These are phyloP conservation scores for Asobara japonica DNA, from an alignment of 1,140 invertebrate genomes.

Conservation along the genomic window DNA sequence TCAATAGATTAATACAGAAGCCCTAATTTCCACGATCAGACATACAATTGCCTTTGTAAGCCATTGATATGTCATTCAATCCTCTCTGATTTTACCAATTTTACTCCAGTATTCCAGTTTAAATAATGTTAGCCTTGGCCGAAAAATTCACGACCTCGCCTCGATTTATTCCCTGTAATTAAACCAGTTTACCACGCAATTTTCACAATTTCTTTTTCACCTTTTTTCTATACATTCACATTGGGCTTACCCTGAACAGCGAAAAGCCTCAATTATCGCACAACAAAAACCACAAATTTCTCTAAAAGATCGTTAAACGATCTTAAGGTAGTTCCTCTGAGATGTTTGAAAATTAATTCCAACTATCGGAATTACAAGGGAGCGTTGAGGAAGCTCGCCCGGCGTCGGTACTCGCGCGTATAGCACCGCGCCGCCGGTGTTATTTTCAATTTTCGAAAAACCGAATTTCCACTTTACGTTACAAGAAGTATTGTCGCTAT, in stretches of 20 bases:
- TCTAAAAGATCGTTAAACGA: background rate
- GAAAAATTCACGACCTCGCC: conserved; percentile 38
- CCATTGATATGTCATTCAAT: background rate
- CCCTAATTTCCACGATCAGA: too few relatives aligned
- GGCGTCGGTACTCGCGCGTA: too few relatives aligned
- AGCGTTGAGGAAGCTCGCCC: too few relatives aligned
- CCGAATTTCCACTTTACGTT: too few relatives aligned
- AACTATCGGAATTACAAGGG: too few relatives aligned
- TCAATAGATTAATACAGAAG: too few relatives aligned
- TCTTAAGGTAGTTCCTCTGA: background rate
- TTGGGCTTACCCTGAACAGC: background rate
- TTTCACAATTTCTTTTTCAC: background rate
- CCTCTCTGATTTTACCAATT: background rate
- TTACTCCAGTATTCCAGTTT: background rate
- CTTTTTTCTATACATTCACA: background rate
- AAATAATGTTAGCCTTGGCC: conserved; percentile 31
- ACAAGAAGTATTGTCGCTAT: too few relatives aligned
- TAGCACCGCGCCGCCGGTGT: too few relatives aligned
- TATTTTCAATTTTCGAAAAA: too few relatives aligned
- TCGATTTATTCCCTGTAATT: conserved; percentile 22
- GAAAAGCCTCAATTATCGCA: background rate
- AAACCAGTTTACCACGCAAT: conserved; percentile 18
- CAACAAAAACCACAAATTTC: background rate
- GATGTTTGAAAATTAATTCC: too few relatives aligned
- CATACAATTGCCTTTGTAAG: too few relatives aligned